Conservation (phyloP, 2,797 vertebrate genomes). For the Arremon aurantiirostris region DNA sequence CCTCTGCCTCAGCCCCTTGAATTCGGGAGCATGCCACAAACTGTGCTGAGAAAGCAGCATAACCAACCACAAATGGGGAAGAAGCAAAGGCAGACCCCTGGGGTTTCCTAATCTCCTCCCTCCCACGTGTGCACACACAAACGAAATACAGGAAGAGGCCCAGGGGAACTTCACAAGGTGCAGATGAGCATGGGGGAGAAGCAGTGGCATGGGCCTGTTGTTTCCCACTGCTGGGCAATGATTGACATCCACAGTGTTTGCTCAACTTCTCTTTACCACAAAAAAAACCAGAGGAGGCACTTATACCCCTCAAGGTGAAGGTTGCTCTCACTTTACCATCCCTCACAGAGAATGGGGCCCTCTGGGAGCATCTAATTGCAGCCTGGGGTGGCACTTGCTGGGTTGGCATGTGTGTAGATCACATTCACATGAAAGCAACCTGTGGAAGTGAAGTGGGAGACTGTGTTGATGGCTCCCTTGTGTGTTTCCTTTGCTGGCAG, state of each 20-base stretch:
- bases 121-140: not conserved
- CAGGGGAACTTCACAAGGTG: not conserved
- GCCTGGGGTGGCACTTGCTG: not conserved
- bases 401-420: not conserved
- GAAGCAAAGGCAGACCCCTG: not conserved
- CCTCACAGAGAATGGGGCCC: not conserved
- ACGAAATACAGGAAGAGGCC: not conserved
- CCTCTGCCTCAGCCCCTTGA: not conserved
- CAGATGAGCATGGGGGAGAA: rapidly evolving
- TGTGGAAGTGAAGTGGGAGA: not conserved
- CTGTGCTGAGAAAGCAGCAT: not conserved
- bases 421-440: not conserved
- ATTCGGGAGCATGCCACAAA: not conserved
- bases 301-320: not conserved
- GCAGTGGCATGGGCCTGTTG: not conserved
- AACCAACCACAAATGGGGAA: not conserved
- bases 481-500: not conserved
- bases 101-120: not conserved
- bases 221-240: not conserved
- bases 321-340: not conserved
- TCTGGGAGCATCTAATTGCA: not conserved
- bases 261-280: not conserved
- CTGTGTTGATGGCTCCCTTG: not conserved
- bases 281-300: not conserved
- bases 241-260: not conserved